These are phyloP conservation scores for Synergus japonicus DNA, from an alignment of 2,888 invertebrate species.

Conservation along the genomic window DNA sequence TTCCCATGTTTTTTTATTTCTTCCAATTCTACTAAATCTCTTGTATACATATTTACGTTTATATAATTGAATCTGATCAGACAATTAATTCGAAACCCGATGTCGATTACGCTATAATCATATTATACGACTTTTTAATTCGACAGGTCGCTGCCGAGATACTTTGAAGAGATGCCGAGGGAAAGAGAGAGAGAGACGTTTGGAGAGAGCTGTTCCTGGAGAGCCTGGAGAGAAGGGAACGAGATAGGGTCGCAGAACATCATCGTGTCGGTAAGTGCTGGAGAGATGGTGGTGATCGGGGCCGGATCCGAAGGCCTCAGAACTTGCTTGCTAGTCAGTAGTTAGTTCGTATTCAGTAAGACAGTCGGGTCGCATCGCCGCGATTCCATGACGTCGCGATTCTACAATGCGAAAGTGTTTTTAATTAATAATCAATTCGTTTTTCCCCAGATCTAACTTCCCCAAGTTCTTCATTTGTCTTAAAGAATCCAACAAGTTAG, in stretches of 20 bases:
- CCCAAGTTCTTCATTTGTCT: not conserved
- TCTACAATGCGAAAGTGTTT: constrained; percentile 9
- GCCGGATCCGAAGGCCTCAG: constrained; percentile 17
- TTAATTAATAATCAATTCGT: not conserved
- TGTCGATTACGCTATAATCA: not conserved
- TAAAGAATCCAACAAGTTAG: not conserved
- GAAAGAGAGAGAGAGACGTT: constrained; percentile 30
- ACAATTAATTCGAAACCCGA: not conserved
- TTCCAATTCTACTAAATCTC: too few species aligned
- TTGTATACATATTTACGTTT: too few species aligned
- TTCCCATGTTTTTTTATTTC: too few species aligned
- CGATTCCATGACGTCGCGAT: not conserved
- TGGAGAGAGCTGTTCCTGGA: constrained; percentile 22
- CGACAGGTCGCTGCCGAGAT: constrained; percentile 1
- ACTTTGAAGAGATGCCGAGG: constrained; percentile 16
- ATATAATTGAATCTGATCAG: constrained; percentile 2
- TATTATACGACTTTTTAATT: constrained; percentile 31
- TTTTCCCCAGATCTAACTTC: not conserved
- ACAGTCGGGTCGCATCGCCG: constrained; percentile 13
- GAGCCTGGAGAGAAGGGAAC: not conserved
- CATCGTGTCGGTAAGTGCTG: constrained; percentile 29
- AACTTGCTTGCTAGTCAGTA: constrained; percentile 29
- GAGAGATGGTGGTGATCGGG: constrained; percentile 33
- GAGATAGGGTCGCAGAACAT: constrained; percentile 2
- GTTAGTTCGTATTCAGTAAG: constrained; percentile 22